phyloP scores from a whole-genome alignment of 2,797 vertebrate genomes.

The Stomatorhinus walkeri region DNA sequence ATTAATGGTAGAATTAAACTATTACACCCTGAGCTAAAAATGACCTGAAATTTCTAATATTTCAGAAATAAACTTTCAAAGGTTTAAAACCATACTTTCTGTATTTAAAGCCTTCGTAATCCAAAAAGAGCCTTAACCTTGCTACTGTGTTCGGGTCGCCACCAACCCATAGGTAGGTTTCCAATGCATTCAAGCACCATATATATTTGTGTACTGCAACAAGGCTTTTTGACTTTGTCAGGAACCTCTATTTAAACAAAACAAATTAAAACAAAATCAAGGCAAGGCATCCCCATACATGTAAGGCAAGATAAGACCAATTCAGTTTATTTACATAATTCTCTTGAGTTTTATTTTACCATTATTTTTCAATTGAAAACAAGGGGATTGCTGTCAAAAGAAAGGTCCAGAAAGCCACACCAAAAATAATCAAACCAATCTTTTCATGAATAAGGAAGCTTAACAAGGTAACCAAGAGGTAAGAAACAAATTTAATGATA shows the following conservation, averaged over 20 bases:
- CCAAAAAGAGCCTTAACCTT: not conserved
- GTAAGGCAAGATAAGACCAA: not conserved
- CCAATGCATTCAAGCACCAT: not conserved
- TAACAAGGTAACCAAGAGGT: no score
- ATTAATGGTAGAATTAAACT: not conserved
- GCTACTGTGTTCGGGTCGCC: not conserved
- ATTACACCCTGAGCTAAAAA: not conserved
- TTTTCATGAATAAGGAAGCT: no score
- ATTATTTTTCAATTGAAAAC: not conserved
- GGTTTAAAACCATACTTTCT: not conserved
- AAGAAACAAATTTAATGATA: no score
- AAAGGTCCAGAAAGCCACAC: not conserved
- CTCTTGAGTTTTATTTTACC: not conserved
- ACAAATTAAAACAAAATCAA: not conserved
- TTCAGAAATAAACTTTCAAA: not conserved
- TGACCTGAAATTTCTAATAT: not conserved
- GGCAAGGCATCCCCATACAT: not conserved
- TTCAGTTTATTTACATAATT: not conserved
- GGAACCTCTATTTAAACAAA: not conserved
- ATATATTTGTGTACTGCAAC: not conserved
- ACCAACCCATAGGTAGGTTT: not conserved
- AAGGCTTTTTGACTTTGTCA: not conserved
- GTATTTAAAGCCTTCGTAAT: not conserved
- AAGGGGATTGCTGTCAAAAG: no score
- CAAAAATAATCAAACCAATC: not conserved